phyloP scores from a whole-genome alignment of 2,888 invertebrate species.

The Drosophila mettleri region DNA sequence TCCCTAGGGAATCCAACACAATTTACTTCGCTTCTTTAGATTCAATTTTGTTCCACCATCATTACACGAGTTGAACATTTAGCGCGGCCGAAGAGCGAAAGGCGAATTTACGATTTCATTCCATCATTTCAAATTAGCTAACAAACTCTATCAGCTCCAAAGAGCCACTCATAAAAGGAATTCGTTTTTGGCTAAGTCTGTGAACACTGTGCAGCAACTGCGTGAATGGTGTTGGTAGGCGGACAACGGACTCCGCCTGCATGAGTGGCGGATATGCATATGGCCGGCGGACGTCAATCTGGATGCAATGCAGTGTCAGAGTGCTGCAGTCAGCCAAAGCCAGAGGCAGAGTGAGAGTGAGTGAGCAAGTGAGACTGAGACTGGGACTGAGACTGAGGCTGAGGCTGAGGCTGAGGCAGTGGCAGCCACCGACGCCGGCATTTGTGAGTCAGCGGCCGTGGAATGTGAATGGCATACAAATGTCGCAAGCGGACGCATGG shows the following conservation, averaged over 20 bases:
- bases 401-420: constrained; percentile 25
- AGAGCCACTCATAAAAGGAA: no score
- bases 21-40: no score
- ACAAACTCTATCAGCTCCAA: no score
- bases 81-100: no score
- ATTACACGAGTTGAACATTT: no score
- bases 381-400: constrained; percentile 7
- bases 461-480: constrained; percentile 81
- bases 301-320: constrained; percentile 49
- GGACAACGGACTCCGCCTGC: constrained; percentile 63
- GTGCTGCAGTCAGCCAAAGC: constrained; percentile 17
- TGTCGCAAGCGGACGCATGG: constrained; percentile 60
- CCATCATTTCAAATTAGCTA: no score
- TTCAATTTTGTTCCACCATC: no score
- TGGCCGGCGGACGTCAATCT: constrained; percentile 63
- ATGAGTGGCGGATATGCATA: constrained; percentile 75
- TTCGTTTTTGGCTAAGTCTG: not conserved
- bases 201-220: constrained; percentile 40
- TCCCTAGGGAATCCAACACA: no score
- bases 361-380: constrained; percentile 27
- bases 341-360: constrained; percentile 24
- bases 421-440: constrained; percentile 49
- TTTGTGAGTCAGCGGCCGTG: constrained; percentile 71
- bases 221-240: constrained; percentile 52
- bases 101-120: no score